These are phyloP conservation scores for Mareca penelope DNA, from an alignment of 2,797 vertebrate species.

Conservation along the genomic window DNA sequence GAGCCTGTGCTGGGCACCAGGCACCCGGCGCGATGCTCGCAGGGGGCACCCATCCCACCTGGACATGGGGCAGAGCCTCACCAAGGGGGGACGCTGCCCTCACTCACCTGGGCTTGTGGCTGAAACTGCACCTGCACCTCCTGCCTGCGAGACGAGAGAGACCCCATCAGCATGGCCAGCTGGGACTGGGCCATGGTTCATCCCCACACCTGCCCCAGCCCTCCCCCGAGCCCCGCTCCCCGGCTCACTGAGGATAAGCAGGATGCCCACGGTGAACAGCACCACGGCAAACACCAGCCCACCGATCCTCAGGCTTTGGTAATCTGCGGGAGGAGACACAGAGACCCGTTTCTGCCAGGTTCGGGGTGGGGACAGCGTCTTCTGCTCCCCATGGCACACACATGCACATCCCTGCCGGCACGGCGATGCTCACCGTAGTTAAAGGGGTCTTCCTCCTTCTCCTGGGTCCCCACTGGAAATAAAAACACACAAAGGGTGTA, in stretches of 20 bases:
- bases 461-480: constrained; percentile 69
- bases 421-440: constrained; percentile 84
- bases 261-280: constrained; percentile 91
- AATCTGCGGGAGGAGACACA: constrained; percentile 79
- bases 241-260: constrained; percentile 94
- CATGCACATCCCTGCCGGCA: fast-evolving
- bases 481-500: background rate
- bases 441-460: constrained; percentile 84
- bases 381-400: fast-evolving
- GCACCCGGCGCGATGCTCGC: background rate
- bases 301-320: constrained; percentile 93
- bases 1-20: background rate
- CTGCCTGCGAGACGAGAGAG: constrained; percentile 82
- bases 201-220: background rate
- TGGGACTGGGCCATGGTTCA: fast-evolving
- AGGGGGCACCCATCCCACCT: fast-evolving
- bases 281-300: constrained; percentile 92
- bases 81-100: background rate
- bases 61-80: background rate
- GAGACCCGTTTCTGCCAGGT: background rate
- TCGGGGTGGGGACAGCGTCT: background rate
- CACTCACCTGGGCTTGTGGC: constrained; percentile 81
- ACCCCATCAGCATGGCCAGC: fast-evolving
- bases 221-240: fast-evolving
- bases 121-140: constrained; percentile 86